Evolutionary conservation across 2,113 vertebrate species (phyloP), one percentile per base, ranked within the genome.

Genomic region (Fukomys damarensis): DNA sequence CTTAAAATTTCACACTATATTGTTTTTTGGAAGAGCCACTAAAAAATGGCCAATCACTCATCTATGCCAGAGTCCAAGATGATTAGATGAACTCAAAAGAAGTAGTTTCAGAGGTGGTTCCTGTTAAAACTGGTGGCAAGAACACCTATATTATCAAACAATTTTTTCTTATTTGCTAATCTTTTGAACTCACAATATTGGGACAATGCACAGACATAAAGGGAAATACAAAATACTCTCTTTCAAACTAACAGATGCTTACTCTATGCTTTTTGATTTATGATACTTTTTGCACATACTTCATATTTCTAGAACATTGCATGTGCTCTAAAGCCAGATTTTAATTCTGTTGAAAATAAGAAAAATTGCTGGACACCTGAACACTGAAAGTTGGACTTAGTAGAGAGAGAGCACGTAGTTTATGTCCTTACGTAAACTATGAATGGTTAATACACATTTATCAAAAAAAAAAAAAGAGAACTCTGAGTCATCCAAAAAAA

Each of bases 401-500:
- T 70, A 46, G 35, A 22, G 26, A 54, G 26, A 91, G 26, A 74
- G 41, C 52, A 77, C 1, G 54, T 0, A 59, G 22, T 88, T 84
- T 30, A 66, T 79, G 89, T 68, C 58, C 72, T 20, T 85, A 86
- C 86, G 22, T 38, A 56, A 70, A 74, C 2, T 22, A 30, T 66
- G 35, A 72, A 32, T 58, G 35, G 9, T 13, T 13, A 41, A 63
- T 81, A 77, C 1, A 65, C 3, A 79, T 35, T 91, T 82, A 19
- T 85, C 68, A 10, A 3, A 56, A 56, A 56, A 54, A 5, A 72
- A 88, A 87, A 89, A 5, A 68, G 14, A 76, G 58, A 85, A 6
- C 20, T 91, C 28, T 82, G 11, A 7, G 24, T 88, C 52, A 81
- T 65, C 17, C 77, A 93, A 85, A 80, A 95, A 95, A 66, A 90